Evolutionary conservation across 2,797 vertebrate species (phyloP), one percentile per base, ranked within the genome.

Genomic region (Pampus argenteus): DNA sequence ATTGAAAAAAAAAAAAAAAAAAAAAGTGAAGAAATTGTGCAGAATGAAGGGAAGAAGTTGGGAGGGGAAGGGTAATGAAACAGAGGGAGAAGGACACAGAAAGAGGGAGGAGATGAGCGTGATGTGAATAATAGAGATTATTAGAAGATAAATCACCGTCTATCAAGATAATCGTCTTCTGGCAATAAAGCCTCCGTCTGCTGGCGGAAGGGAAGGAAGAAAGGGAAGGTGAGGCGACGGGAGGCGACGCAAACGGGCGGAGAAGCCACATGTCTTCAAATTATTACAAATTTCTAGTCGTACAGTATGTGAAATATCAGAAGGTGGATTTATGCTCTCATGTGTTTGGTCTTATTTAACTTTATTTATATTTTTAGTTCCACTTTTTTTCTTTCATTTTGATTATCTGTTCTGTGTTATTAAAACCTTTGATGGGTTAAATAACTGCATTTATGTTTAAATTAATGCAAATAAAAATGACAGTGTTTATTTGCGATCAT

Each of bases 131-230:
- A 83, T 66, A 20, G 76, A 75, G 83, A 87, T 88, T 86, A 85
- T 81, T 74, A 68, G 73, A 59, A 78, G 83, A 89, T 88, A 86
- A 86, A 88, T 90, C 75, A 79, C 45, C 45, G 34, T 66, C 76
- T 83, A 83, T 88, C 81, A 76, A 83, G 79, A 83, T 89, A 84
- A 88, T 86, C 48, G 60, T 88, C 80, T 87, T 66, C 56, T 77
- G 74, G 84, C 79, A 78, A 76, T 82, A 76, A 80, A 78, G 73
- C 61, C 67, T 76, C 80, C 58, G 57, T 75, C 71, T 85, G 66
- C 48, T 50, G 26, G 52, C 38, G 36, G 66, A 49, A 44, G 42
- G 59, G 36, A 70, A 48, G 49, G 66, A 60, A 70, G 65, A 14
- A 69, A 28, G 26, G 38, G 28, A 63, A 54, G 20, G 36, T 42